Evolutionary conservation across 1,140 invertebrate species (phyloP).

Genomic region (Drosophila arizonae): DNA sequence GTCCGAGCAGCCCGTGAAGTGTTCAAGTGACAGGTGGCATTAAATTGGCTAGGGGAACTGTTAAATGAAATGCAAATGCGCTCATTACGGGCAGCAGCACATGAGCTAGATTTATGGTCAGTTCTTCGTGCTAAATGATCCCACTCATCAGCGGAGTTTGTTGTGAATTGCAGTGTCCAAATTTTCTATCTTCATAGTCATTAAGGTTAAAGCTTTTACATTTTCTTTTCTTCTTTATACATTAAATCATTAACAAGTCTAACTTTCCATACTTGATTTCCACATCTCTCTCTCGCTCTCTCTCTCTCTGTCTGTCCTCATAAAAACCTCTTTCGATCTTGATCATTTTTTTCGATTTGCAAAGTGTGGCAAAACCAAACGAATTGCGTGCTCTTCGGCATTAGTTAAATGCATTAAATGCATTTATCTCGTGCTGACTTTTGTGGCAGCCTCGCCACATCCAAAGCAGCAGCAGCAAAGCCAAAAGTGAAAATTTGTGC

Average conservation of each 20-base stretch:
- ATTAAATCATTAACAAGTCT: too few relatives aligned
- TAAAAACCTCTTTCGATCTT: too few relatives aligned
- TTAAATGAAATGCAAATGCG: constrained; percentile 44
- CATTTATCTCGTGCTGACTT: constrained; percentile 65
- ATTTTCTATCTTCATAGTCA: too few relatives aligned
- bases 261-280: too few relatives aligned
- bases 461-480: constrained; percentile 29
- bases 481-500: constrained; percentile 62
- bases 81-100: constrained; percentile 26
- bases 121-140: not conserved
- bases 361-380: constrained; percentile 6
- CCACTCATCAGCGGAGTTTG: not conserved
- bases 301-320: too few relatives aligned
- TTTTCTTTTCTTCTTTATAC: too few relatives aligned
- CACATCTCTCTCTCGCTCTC: too few relatives aligned
- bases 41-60: not conserved
- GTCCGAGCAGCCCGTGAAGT: constrained; percentile 9
- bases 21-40: constrained; percentile 39
- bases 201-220: too few relatives aligned
- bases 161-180: too few relatives aligned
- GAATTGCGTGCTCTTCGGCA: constrained; percentile 24
- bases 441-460: constrained; percentile 14
- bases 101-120: constrained; percentile 18
- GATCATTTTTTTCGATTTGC: not conserved
- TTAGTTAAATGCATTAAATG: constrained; percentile 47